These are phyloP conservation scores for Myotis brandtii DNA, from an alignment of 2,113 vertebrate genomes.

Conservation along the genomic window DNA sequence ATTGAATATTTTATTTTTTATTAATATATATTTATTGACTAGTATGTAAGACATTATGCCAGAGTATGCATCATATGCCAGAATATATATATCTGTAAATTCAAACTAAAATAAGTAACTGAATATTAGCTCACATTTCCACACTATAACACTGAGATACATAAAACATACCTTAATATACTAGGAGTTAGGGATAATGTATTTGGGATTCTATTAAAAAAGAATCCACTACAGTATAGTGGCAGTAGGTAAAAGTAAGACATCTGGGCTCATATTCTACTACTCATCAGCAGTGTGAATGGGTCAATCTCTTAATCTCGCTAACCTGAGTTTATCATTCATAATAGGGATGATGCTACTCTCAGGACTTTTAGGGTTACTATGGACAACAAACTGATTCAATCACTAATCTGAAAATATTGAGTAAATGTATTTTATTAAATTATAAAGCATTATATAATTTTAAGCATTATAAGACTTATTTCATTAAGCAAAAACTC, in stretches of 20 bases:
- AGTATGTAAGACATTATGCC: not conserved
- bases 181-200: not conserved
- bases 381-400: not conserved
- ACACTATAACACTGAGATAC: not conserved
- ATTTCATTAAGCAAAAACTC: not conserved
- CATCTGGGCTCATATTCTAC: not conserved
- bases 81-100: slow-evolving; percentile 2
- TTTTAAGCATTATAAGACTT: not conserved
- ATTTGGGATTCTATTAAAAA: slow-evolving; percentile 1
- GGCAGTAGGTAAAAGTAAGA: not conserved
- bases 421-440: not conserved
- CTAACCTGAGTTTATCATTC: not conserved
- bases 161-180: not conserved
- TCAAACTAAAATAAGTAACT: not conserved
- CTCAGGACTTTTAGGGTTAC: not conserved
- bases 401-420: not conserved
- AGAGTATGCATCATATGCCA: not conserved
- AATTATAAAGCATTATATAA: not conserved
- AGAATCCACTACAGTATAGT: not conserved
- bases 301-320: not conserved
- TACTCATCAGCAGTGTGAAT: not conserved
- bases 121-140: slow-evolving; percentile 9
- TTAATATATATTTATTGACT: slow-evolving; percentile 15
- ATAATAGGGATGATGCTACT: not conserved
- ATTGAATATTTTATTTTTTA: not conserved